Evolutionary conservation across 2,113 vertebrate genomes (phyloP).

Genomic region (Pogonocichla stellata): DNA sequence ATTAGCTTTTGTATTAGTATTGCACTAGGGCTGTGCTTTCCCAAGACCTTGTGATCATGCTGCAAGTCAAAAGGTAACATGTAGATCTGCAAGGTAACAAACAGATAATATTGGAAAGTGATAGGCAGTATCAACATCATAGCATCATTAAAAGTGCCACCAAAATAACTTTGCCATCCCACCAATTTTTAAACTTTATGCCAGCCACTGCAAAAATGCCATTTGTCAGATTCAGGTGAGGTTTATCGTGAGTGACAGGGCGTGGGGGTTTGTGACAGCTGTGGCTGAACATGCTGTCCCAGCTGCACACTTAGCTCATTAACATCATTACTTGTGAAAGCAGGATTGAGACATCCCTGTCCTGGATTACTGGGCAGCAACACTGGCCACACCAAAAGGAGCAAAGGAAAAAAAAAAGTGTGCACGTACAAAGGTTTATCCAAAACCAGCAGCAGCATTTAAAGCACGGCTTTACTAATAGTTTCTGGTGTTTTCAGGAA

Average conservation of each 20-base stretch:
- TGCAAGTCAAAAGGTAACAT: background rate
- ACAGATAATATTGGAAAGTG: rapidly evolving
- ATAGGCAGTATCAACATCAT: background rate
- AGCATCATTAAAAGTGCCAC: background rate
- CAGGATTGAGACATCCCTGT: background rate
- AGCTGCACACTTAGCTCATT: background rate
- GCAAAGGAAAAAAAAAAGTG: background rate
- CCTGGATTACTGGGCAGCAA: background rate
- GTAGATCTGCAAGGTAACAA: background rate
- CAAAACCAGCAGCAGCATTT: background rate
- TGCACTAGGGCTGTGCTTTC: background rate
- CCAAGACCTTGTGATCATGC: background rate
- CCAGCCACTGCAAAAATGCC: background rate
- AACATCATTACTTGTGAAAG: background rate
- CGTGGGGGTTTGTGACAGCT: background rate
- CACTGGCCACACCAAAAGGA: background rate
- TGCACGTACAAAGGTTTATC: background rate
- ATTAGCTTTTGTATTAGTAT: background rate
- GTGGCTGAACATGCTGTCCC: background rate
- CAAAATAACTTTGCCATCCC: background rate
- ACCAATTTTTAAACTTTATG: background rate
- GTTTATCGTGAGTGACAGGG: rapidly evolving
- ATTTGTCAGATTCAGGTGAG: background rate
- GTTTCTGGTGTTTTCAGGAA: background rate
- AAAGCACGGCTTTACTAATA: background rate